Evolutionary conservation across 2,113 vertebrate species (phyloP).

Genomic region (Cygnus buccinator): DNA sequence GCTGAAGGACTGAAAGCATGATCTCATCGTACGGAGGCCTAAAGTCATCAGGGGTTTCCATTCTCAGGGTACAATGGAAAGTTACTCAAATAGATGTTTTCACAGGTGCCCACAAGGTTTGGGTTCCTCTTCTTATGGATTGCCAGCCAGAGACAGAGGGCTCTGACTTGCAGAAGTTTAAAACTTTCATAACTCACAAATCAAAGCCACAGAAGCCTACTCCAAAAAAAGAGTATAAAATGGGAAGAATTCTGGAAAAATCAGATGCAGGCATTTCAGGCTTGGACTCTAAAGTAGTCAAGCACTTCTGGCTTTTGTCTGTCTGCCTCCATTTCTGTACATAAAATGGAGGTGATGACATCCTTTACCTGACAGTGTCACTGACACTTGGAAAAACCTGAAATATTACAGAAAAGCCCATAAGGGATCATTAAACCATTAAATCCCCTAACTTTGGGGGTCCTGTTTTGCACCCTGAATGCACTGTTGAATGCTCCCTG

Average conservation of each 20-base stretch:
- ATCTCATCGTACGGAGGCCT: background rate
- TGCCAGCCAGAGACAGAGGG: rapidly evolving
- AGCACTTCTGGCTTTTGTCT: background rate
- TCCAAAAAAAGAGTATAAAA: background rate
- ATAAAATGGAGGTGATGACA: background rate
- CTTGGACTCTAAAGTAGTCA: background rate
- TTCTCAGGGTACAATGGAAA: background rate
- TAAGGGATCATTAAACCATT: background rate
- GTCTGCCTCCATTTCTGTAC: background rate
- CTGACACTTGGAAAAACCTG: background rate
- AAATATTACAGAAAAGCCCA: background rate
- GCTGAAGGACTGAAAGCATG: background rate
- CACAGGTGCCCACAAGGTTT: background rate
- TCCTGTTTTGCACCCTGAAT: background rate
- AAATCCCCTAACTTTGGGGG: background rate
- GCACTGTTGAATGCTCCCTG: background rate
- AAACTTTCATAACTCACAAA: background rate
- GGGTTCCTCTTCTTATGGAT: constrained; percentile 2
- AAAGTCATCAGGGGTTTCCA: background rate
- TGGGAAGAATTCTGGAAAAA: background rate
- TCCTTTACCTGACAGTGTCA: background rate
- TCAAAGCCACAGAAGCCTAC: background rate
- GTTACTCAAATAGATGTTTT: background rate
- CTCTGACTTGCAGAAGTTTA: background rate
- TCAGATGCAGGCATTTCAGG: background rate